Evolutionary conservation across 2,113 vertebrate species (phyloP).

Genomic region (Thunnus thynnus): DNA sequence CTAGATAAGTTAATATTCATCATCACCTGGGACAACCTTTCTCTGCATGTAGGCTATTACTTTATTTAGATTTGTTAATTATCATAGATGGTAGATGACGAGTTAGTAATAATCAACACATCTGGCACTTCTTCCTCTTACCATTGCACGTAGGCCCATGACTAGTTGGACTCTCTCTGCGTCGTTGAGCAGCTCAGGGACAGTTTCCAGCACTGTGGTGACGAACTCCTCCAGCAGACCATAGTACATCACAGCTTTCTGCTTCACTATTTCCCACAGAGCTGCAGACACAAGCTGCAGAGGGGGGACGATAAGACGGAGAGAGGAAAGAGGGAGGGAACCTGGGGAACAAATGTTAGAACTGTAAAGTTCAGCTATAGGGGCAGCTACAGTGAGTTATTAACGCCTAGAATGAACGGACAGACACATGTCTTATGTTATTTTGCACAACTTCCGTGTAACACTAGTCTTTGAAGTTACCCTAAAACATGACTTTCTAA

Average conservation of each 20-base stretch:
- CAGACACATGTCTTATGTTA: too few relatives aligned
- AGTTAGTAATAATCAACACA: neutral
- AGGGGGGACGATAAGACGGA: constrained; percentile 58
- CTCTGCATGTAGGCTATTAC: too few relatives aligned
- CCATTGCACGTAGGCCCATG: constrained; percentile 82
- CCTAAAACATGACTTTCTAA: neutral
- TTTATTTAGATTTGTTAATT: too few relatives aligned
- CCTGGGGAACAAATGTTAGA: constrained; percentile 6
- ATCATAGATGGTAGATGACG: too few relatives aligned
- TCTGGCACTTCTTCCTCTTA: constrained; percentile 18
- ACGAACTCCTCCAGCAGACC: constrained; percentile 80
- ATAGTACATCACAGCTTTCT: constrained; percentile 68
- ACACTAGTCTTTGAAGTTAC: neutral
- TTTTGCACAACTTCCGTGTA: neutral
- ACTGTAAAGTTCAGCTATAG: neutral
- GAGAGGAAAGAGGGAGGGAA: constrained; percentile 38
- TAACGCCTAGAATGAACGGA: too few relatives aligned
- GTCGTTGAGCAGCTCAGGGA: constrained; percentile 77
- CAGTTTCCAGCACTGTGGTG: constrained; percentile 61
- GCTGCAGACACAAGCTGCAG: constrained; percentile 77
- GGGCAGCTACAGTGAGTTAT: too few relatives aligned
- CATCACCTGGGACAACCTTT: too few relatives aligned
- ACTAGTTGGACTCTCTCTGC: constrained; percentile 78
- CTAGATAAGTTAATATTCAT: too few relatives aligned
- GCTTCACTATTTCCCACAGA: constrained; percentile 74